Evolutionary conservation across 2,113 vertebrate species (phyloP).

Genomic region (Osmerus mordax): DNA sequence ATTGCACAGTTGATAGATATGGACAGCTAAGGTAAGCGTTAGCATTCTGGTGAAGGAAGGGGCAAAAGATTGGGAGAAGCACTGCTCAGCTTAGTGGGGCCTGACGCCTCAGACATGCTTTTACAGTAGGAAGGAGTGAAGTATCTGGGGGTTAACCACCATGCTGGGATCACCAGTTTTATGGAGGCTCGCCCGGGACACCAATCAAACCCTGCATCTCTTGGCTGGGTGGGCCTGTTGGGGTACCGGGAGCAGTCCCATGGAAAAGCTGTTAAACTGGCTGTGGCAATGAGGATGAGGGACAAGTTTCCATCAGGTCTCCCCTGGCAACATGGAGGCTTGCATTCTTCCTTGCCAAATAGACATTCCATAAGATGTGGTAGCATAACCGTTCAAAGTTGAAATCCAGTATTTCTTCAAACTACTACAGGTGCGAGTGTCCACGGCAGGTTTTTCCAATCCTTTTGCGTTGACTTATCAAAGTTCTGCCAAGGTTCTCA

Average conservation of each 20-base stretch:
- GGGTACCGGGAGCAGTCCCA: constrained; percentile 53
- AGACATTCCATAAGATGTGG: constrained; percentile 16
- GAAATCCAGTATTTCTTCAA: not conserved
- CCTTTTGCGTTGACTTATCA: constrained; percentile 26
- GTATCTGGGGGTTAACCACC: constrained; percentile 64
- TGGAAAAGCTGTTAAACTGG: constrained; percentile 69
- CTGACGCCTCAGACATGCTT: constrained; percentile 56
- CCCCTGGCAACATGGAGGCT: constrained; percentile 31
- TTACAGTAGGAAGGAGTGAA: constrained; percentile 70
- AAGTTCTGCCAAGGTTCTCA: constrained; percentile 26
- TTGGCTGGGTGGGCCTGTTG: constrained; percentile 46
- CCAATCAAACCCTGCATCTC: constrained; percentile 65
- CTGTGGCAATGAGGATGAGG: constrained; percentile 52
- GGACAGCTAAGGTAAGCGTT: constrained; percentile 4
- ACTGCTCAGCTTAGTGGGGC: constrained; percentile 11
- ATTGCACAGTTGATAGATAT: not conserved
- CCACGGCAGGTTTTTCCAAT: constrained; percentile 26
- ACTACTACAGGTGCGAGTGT: constrained; percentile 31
- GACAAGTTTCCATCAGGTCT: constrained; percentile 67
- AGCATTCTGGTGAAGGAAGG: not conserved
- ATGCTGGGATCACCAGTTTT: constrained; percentile 62
- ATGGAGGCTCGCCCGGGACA: constrained; percentile 47
- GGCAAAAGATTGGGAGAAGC: constrained; percentile 4
- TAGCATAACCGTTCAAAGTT: not conserved
- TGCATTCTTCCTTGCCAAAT: constrained; percentile 29